Base-by-base conservation (phyloP, 2,888 invertebrate genomes). In the Pegoplata infirma region DNA sequence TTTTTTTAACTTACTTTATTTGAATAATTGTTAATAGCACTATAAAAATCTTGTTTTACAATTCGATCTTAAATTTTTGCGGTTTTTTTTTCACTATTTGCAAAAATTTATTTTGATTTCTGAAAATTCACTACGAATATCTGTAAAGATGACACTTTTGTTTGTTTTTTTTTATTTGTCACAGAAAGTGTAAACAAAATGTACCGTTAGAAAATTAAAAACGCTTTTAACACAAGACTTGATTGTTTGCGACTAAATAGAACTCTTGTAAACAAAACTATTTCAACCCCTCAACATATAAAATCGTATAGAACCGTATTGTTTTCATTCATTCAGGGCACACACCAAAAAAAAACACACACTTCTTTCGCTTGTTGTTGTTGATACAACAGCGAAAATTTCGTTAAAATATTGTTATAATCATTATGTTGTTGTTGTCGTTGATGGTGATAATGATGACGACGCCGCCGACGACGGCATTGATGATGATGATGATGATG, bases 191-290 rank as follows among this genome's bases (percentile, higher is more conserved):
- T 32, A 25, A 23, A 21, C 51, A 44, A 28, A 51, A 79, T 56
- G n/a, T 67, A 61, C 79, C 75, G 79, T 79, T 72, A 66, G n/a
- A n/a, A n/a, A n/a, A n/a, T n/a, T n/a, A 12, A 51, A 63, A 74
- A 47, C 67, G 71, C 71, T 79, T 79, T 36, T 46, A 67, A 72
- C 79, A 67, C 75, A 63, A 75, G 53, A 56, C 63, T 75, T 78
- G 74, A 78, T 74, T 71, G 66, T 79, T 75, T 79, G 75, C 79
- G 67, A 79, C 79, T 79, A 72, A 79, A 75, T 67, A 53, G 58
- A 72, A 79, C 75, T 63, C 71, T 61, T 75, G 79, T 75, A 75
- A 79, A 72, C 75, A 75, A 75, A 79, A 79, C 71, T 79, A 75
- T 79, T 79, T 79, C 79, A 79, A 79, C 79, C 79, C 79, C 79